These are phyloP conservation scores for Proisotoma minuta DNA, from an alignment of 2,888 invertebrate species.

Conservation along the genomic window DNA sequence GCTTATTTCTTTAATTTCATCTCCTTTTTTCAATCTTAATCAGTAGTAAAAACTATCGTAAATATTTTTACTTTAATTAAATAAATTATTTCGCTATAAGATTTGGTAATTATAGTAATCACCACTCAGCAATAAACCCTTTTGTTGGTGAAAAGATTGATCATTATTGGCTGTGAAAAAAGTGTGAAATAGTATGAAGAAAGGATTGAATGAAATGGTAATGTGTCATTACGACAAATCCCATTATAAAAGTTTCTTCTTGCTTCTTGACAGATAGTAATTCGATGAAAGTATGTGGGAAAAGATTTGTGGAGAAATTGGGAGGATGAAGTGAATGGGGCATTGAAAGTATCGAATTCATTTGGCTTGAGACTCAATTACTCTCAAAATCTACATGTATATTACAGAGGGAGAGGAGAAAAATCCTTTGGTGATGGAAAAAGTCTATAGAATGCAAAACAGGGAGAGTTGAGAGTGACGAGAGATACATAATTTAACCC, in stretches of 20 bases:
- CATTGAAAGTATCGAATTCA: constrained; percentile 37
- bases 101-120: too few relatives aligned
- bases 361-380: constrained; percentile 46
- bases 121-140: neutral
- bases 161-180: constrained; percentile 18
- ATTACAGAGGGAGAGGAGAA: constrained; percentile 32
- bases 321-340: constrained; percentile 39
- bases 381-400: constrained; percentile 46
- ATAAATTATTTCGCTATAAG: too few relatives aligned
- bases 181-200: neutral
- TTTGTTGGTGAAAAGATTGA: constrained; percentile 14
- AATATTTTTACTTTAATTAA: too few relatives aligned
- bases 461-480: constrained; percentile 23
- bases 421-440: constrained; percentile 48
- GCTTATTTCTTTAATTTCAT: too few relatives aligned
- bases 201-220: constrained; percentile 17
- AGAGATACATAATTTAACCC: constrained; percentile 16
- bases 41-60: too few relatives aligned
- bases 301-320: constrained; percentile 38
- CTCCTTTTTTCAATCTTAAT: too few relatives aligned
- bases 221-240: constrained; percentile 43
- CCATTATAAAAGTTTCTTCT: constrained; percentile 38
- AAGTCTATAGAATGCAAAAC: constrained; percentile 48
- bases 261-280: constrained; percentile 13
- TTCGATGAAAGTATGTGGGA: constrained; percentile 26